phyloP scores from a whole-genome alignment of 2,113 vertebrate genomes.

The Dipodomys spectabilis region DNA sequence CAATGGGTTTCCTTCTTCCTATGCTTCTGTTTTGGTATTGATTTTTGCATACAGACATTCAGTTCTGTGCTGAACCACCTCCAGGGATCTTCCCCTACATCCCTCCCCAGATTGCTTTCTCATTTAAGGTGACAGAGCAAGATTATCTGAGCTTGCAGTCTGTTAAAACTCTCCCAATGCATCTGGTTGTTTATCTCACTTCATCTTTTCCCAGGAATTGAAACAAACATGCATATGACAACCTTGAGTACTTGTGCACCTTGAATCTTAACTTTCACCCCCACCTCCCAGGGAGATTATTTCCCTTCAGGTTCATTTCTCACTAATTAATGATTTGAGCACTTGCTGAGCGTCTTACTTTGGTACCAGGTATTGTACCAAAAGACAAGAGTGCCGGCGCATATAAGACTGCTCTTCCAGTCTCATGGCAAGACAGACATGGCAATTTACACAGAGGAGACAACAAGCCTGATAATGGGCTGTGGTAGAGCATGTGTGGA shows the following conservation, averaged over 20 bases:
- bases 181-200: not conserved
- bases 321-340: not conserved
- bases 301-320: not conserved
- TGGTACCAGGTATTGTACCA: not conserved
- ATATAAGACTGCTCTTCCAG: not conserved
- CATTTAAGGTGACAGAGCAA: not conserved
- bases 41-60: not conserved
- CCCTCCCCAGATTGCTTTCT: not conserved
- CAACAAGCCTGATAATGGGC: not conserved
- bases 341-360: not conserved
- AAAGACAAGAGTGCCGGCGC: not conserved
- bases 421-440: not conserved
- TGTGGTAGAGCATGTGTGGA: accelerated
- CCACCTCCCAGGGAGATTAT: not conserved
- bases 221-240: not conserved
- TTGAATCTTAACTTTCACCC: not conserved
- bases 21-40: not conserved
- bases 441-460: not conserved
- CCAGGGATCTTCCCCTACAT: not conserved
- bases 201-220: not conserved
- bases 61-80: not conserved
- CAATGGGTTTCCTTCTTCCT: not conserved
- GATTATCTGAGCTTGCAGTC: not conserved
- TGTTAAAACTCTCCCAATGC: not conserved
- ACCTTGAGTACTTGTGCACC: not conserved